Percentiles rank a stretch among this genome's conserved stretches.
phyloP scores from a whole-genome alignment of 2,888 invertebrate species.

The Phyllotreta cruciferae region DNA sequence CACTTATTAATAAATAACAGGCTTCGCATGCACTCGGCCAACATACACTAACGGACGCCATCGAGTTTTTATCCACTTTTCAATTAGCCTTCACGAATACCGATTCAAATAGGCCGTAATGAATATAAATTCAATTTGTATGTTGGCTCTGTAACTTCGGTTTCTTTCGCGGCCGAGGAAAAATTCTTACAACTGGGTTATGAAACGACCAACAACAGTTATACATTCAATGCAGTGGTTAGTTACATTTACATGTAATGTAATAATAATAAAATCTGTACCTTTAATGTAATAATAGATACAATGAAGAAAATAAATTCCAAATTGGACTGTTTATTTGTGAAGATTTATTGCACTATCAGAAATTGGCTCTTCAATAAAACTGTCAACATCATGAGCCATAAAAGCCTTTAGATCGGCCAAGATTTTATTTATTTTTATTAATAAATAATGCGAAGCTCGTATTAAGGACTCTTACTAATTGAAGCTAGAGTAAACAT shows the following conservation, averaged over 20 bases:
- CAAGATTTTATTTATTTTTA: constrained; percentile 41
- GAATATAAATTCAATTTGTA: constrained; percentile 46
- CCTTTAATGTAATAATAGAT: too few relatives aligned
- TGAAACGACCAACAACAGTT: background rate
- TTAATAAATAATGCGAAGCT: constrained; percentile 44
- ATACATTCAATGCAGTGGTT: background rate
- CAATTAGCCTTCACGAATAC: constrained; percentile 45
- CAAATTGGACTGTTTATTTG: too few relatives aligned
- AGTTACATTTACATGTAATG: too few relatives aligned
- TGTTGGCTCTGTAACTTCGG: background rate
- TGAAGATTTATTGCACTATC: too few relatives aligned
- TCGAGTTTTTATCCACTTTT: constrained; percentile 48
- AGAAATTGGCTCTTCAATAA: constrained; percentile 35
- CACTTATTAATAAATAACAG: constrained; percentile 44
- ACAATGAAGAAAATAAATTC: too few relatives aligned
- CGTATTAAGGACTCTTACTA: constrained; percentile 44
- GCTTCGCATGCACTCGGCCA: constrained; percentile 32
- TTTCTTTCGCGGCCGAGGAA: constrained; percentile 3
- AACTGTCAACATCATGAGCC: constrained; percentile 42
- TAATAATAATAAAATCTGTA: too few relatives aligned
- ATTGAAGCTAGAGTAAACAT: constrained; percentile 50
- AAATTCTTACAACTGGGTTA: constrained; percentile 4
- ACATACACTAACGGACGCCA: constrained; percentile 43
- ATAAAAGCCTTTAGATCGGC: constrained; percentile 39
- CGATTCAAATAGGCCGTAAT: constrained; percentile 45